Evolutionary conservation across 2,888 invertebrate genomes (phyloP).

Genomic region (Eupithecia dodoneata): DNA sequence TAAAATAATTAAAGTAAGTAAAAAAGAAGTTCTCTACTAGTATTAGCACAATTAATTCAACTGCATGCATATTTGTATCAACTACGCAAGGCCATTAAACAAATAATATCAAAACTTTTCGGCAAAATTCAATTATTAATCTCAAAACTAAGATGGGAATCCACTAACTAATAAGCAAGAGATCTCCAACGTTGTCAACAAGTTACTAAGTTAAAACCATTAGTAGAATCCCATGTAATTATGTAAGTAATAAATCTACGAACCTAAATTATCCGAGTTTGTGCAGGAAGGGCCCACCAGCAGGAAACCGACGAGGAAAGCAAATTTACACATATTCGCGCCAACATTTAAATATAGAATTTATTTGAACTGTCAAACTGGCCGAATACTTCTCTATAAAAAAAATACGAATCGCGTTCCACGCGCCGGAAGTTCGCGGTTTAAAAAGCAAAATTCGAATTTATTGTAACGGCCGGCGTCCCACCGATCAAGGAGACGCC

Average conservation of each 20-base stretch:
- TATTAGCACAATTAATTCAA: neutral
- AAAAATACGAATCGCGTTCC: neutral
- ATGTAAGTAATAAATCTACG: constrained; percentile 67
- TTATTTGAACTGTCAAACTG: constrained; percentile 12
- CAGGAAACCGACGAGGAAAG: constrained; percentile 64
- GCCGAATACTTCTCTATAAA: constrained; percentile 12
- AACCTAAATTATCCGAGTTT: constrained; percentile 79
- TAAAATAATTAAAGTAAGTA: neutral
- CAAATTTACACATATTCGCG: constrained; percentile 58
- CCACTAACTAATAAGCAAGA: constrained; percentile 45
- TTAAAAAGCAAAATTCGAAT: constrained; percentile 28
- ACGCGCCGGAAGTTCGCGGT: constrained; percentile 2
- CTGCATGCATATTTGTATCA: neutral
- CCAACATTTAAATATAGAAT: constrained; percentile 41
- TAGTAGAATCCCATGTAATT: constrained; percentile 60
- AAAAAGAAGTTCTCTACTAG: neutral
- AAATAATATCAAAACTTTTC: constrained; percentile 21
- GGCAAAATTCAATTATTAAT: constrained; percentile 38
- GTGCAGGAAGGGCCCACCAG: constrained; percentile 71
- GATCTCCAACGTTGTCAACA: constrained; percentile 52
- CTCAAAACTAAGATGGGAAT: constrained; percentile 37
- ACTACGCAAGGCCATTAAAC: constrained; percentile 3
- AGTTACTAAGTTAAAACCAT: constrained; percentile 62
- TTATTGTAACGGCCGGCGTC: constrained; percentile 17
- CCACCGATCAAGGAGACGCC: constrained; percentile 25